A percentile compares a stretch with the other conserved stretches of the same genome.
These are phyloP conservation scores for Malurus melanocephalus DNA, from an alignment of 2,113 vertebrate species.

Conservation along the genomic window DNA sequence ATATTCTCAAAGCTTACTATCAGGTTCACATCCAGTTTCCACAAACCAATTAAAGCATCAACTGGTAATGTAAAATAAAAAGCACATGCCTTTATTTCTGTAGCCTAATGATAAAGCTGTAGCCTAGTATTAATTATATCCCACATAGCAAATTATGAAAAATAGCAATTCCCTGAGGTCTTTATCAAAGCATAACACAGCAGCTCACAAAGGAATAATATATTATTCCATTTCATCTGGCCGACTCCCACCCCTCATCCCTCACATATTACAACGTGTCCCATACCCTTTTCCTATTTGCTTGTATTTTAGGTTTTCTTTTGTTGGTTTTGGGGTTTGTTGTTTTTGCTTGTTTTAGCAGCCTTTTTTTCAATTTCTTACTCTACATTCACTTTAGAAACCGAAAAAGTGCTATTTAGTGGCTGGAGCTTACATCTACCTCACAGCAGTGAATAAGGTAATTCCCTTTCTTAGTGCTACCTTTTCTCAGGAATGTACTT, in stretches of 20 bases:
- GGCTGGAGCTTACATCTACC: background rate
- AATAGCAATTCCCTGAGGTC: background rate
- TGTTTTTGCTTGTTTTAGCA: rapidly evolving
- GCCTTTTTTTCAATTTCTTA: background rate
- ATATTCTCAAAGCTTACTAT: background rate
- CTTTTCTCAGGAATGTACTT: background rate
- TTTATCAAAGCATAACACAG: slow-evolving; percentile 11
- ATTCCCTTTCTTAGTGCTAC: background rate
- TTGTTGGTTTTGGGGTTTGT: background rate
- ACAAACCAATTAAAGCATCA: background rate
- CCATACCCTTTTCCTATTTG: background rate
- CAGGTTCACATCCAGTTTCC: background rate
- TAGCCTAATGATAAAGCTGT: background rate
- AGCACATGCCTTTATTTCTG: background rate
- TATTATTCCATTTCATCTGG: background rate
- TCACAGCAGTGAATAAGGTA: background rate
- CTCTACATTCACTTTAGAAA: background rate
- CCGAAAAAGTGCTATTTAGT: background rate
- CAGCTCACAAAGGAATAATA: background rate
- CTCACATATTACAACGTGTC: background rate
- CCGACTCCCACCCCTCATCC: background rate
- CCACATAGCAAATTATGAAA: slow-evolving; percentile 16
- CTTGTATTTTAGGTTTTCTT: background rate
- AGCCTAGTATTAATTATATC: background rate
- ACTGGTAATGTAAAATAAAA: background rate